Conservation (phyloP, 2,113 vertebrate species). For the Tragelaphus buxtoni region DNA sequence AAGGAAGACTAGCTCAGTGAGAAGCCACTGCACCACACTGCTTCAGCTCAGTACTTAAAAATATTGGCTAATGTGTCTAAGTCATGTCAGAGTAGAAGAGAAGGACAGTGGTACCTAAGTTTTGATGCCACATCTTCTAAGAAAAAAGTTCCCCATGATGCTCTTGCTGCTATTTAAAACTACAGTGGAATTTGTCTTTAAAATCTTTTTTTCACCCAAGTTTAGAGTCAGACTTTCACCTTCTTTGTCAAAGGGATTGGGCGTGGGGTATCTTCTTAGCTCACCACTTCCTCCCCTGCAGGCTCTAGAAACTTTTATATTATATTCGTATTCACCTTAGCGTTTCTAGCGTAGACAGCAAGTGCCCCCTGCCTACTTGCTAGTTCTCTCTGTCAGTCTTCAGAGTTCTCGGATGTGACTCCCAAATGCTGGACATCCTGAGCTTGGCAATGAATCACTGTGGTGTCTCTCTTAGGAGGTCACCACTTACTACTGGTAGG, state of each 20-base stretch:
- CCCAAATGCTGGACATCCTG: not conserved
- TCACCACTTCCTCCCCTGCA: conserved; percentile 57
- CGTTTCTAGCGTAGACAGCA: not conserved
- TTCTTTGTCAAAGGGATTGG: not conserved
- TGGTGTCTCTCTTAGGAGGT: not conserved
- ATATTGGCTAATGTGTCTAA: not conserved
- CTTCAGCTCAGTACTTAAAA: not conserved
- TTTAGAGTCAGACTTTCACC: conserved; percentile 51
- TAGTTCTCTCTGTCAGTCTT: not conserved
- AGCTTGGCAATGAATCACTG: not conserved
- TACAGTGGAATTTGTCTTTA: not conserved
- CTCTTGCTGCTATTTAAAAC: not conserved
- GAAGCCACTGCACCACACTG: conserved; percentile 14
- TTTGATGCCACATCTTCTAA: not conserved
- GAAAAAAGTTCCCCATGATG: not conserved
- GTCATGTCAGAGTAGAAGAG: not conserved
- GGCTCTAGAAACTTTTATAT: not conserved
- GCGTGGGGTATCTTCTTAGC: not conserved
- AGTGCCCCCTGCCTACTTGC: not conserved
- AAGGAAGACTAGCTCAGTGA: not conserved
- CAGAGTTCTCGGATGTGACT: not conserved
- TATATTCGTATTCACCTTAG: not conserved
- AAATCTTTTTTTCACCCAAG: not conserved
- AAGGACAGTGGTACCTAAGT: not conserved
- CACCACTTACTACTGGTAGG: not conserved